phyloP scores from a whole-genome alignment of 2,113 vertebrate genomes.

The Chinchilla lanigera region DNA sequence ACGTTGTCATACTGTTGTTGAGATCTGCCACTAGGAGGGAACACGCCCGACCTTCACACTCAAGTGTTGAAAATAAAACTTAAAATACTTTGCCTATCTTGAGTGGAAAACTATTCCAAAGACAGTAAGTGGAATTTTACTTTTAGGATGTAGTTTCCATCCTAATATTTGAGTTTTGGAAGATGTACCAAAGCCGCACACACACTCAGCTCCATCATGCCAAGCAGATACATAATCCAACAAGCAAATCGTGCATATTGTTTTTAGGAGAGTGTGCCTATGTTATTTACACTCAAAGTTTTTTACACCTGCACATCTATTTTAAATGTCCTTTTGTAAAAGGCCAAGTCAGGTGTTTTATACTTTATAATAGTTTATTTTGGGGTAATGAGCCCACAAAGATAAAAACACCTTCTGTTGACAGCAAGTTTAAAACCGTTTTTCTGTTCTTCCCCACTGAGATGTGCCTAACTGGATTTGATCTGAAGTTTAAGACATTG shows the following conservation, averaged over 20 bases:
- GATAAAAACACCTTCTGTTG: constrained; percentile 50
- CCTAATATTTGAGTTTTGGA: background rate
- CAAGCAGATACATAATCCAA: background rate
- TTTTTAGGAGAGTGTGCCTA: background rate
- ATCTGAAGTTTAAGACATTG: background rate
- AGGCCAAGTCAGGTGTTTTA: background rate
- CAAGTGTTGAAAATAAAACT: constrained; percentile 2
- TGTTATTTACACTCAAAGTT: background rate
- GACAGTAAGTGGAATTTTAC: background rate
- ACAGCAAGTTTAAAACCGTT: background rate
- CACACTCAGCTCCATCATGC: background rate
- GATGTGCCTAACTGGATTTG: background rate
- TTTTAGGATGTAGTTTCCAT: constrained; percentile 1
- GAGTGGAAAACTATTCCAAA: background rate
- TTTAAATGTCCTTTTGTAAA: constrained; percentile 49
- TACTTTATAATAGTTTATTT: constrained; percentile 44
- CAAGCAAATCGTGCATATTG: background rate
- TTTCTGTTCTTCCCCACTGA: background rate
- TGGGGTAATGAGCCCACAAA: background rate
- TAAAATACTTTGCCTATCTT: background rate
- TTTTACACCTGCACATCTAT: background rate
- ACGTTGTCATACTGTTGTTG: background rate
- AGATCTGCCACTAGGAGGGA: background rate
- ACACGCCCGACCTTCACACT: background rate
- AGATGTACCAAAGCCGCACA: background rate